Evolutionary conservation across 2,797 vertebrate species (phyloP).

Genomic region (Xiphorhynchus erythropygius): DNA sequence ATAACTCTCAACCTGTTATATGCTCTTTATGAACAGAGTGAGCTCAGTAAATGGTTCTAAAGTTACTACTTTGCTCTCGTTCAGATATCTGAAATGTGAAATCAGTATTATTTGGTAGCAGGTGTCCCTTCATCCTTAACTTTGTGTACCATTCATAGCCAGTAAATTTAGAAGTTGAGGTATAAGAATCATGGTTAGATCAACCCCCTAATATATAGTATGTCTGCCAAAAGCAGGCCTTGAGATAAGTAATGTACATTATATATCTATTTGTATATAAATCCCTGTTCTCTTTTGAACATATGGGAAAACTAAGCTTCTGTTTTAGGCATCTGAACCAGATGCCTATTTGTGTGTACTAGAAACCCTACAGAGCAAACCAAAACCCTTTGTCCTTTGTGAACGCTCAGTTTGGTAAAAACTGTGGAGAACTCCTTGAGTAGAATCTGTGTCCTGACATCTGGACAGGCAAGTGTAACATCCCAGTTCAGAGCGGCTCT

Average conservation of each 20-base stretch:
- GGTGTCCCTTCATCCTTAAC: not conserved
- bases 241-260: not conserved
- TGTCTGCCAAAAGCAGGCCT: not conserved
- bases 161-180: not conserved
- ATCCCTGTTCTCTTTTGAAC: not conserved
- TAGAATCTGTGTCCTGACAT: rapidly evolving
- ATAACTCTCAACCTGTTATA: not conserved
- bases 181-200: not conserved
- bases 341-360: not conserved
- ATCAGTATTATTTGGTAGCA: not conserved
- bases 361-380: not conserved
- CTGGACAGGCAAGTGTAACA: not conserved
- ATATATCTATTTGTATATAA: not conserved
- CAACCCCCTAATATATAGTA: not conserved
- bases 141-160: not conserved
- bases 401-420: not conserved
- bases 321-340: not conserved
- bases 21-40: not conserved
- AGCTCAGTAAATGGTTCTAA: not conserved
- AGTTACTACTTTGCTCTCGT: not conserved
- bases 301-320: not conserved
- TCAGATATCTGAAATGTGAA: not conserved
- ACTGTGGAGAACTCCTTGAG: not conserved
- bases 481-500: not conserved
- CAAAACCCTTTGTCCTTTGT: not conserved